Conservation (phyloP, 2,888 invertebrate species). For the Ptychoptera contaminata region DNA sequence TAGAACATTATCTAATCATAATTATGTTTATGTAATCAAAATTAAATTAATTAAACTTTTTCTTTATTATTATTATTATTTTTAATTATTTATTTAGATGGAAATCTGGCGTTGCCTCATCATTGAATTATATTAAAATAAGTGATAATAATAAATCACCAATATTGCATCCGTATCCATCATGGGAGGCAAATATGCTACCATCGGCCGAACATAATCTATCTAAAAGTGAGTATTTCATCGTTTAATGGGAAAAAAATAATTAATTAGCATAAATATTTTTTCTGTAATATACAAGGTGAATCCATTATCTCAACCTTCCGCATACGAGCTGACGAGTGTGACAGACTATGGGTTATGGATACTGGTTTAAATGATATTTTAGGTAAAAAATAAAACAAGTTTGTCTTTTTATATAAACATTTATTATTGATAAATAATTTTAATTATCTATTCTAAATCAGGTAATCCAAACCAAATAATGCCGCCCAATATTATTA, state of each 20-base stretch:
- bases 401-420: too few relatives aligned
- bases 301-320: constrained; percentile 52
- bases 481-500: constrained; percentile 45
- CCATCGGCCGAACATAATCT: constrained; percentile 19
- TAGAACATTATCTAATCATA: too few relatives aligned
- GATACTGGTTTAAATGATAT: constrained; percentile 67
- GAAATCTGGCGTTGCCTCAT: constrained; percentile 54
- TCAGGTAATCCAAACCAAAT: constrained; percentile 37
- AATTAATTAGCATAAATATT: too few relatives aligned
- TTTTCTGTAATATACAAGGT: too few relatives aligned
- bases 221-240: too few relatives aligned
- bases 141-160: constrained; percentile 42
- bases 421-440: too few relatives aligned
- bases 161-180: constrained; percentile 56
- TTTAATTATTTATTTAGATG: constrained; percentile 29
- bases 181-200: constrained; percentile 62
- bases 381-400: constrained; percentile 34
- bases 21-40: too few relatives aligned
- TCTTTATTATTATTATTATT: too few relatives aligned
- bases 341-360: constrained; percentile 69
- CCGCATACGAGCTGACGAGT: constrained; percentile 54
- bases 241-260: too few relatives aligned
- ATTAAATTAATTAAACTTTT: too few relatives aligned
- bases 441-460: too few relatives aligned
- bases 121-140: constrained; percentile 49